Base-by-base conservation (phyloP, 2,113 vertebrate genomes). In the Equus quagga region DNA sequence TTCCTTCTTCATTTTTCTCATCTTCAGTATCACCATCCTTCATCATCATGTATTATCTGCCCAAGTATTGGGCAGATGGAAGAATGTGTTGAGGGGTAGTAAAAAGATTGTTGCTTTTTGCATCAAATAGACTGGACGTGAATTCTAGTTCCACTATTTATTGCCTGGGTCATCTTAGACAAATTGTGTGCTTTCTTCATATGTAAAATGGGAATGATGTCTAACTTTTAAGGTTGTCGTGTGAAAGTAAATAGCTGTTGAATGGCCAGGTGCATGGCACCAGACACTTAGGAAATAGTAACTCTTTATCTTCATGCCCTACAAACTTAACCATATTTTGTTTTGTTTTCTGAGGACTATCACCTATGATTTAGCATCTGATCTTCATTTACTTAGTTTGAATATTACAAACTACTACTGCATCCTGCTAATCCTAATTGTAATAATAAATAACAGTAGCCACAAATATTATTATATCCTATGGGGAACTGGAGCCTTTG, bases 341-440 rank as follows among this genome's bases (percentile, higher is more conserved):
- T 4, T 86, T 41, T 69, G 12, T 76, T 72, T 78, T 10, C 19
- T 18, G 19, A 69, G 24, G 31, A 62, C 23, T 83, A 69, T n/a
- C 49, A 51, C 12, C 10, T 76, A 65, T 82, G 33, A 84, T 84
- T 95, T 64, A 75, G 14, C 58, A 75, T 51, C 46, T 62, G 62
- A 80, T 21, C 17, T 98, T 65, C 46, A 36, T 65, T 94, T 69
- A 79, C 69, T 86, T 83, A 23, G 41, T 83, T 78, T 91, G 17
- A 6, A 44, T 85, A 64, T 91, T 54, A 49, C 19, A 75, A 75
- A 75, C 44, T 93, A 62, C 4, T 56, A 54, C 10, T 54, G 1
- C 1, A 60, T 70, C 18, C 46, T 90, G n/a, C 12, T 54, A 72
- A 78, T 58, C 3, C n/a, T 87, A 64, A 56, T 85, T 44, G 36